Conservation (phyloP, 2,113 vertebrate species). For the Amphiprion ocellaris region DNA sequence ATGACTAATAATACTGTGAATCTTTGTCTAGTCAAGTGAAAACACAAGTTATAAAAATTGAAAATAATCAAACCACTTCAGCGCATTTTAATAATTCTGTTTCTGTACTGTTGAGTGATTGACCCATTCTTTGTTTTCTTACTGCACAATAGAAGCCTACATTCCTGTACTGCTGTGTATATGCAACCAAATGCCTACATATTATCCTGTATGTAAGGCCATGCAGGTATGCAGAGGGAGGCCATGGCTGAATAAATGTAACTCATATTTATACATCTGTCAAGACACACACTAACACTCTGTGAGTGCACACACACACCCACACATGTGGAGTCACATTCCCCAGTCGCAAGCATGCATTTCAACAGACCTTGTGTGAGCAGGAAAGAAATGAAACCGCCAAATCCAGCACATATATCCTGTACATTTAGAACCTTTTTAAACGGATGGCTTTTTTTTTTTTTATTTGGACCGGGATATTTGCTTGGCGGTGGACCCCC, state of each 20-base stretch:
- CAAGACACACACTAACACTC: constrained; percentile 35
- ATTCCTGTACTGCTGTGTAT: constrained; percentile 23
- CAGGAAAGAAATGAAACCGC: constrained; percentile 70
- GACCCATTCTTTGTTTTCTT: no score
- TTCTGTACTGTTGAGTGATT: neutral
- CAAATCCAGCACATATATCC: constrained; percentile 61
- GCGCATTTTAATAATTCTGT: no score
- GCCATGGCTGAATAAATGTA: constrained; percentile 57
- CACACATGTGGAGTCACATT: constrained; percentile 47
- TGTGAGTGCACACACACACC: neutral
- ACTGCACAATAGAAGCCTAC: neutral
- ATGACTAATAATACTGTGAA: no score
- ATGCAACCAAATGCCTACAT: constrained; percentile 6
- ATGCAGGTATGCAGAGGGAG: constrained; percentile 52
- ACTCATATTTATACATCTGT: constrained; percentile 69
- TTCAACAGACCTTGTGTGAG: constrained; percentile 57
- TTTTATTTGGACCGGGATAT: constrained; percentile 18
- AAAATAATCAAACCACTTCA: no score
- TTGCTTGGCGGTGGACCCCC: constrained; percentile 65
- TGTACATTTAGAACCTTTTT: constrained; percentile 67
- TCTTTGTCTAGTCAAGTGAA: no score
- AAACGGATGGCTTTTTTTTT: constrained; percentile 33
- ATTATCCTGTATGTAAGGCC: constrained; percentile 18
- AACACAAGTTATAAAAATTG: no score
- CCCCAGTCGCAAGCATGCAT: constrained; percentile 62